Evolutionary conservation across 2,113 vertebrate species (phyloP), one percentile per base, ranked within the genome.

Genomic region (Sceloporus tristichus): DNA sequence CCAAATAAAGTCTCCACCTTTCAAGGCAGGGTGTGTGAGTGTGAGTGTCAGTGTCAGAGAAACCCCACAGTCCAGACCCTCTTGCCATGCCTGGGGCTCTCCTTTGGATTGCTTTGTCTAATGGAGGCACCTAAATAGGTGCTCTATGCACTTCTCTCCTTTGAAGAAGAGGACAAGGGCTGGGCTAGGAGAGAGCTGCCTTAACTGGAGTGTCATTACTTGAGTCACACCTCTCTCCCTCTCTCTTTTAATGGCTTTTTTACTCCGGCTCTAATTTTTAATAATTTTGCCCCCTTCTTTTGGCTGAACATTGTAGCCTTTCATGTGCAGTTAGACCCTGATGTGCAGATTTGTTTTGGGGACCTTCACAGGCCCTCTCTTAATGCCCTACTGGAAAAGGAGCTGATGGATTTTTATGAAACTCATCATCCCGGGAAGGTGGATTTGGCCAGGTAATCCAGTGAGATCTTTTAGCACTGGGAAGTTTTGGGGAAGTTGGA

Each of bases 381-480:
- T 54, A 77, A 83, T 88, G 62, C 19, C 38, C 62, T 77, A 14
- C 38, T 88, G 73, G 65, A 78, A 5, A 83, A 65, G 82, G 81
- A 54, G 42, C 83, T n/a, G 0, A 88, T 90, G 94, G 93, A 93
- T 14, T 94, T 93, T 86, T 93, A 92, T 73, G 95, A 93, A 82
- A 88, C 92, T 77, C 91, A 82, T 70, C 82, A 87, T 21, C 48
- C 90, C 8, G 92, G 88, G 84, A 93, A 92, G 91, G 93, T 94
- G 87, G 95, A 92, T 40, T 91, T 93, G 75, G 86, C 92, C 93
- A 88, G 94, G 95, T 94, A 79, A 91, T 85, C 90, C 19, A 11
- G 21, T 0, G 48, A 82, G 66, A 3, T n/a, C 4, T 68, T 86
- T 16, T 4, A 25, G 19, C 19, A 1, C 7, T 9, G 66, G 25